phyloP scores from a whole-genome alignment of 2,797 vertebrate genomes.

The Acanthopagrus latus region DNA sequence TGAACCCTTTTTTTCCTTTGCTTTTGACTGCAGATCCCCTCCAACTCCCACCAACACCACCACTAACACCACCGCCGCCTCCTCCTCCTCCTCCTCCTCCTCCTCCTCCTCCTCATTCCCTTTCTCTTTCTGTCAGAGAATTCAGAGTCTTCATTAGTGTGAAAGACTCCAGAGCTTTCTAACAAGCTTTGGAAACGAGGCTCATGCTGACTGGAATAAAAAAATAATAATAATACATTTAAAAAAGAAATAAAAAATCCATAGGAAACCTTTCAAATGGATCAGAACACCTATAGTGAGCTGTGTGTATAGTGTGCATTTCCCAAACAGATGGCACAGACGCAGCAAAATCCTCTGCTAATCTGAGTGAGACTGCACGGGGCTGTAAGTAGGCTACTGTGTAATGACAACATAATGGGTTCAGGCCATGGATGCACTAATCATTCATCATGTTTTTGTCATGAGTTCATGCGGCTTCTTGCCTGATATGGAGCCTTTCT shows the following conservation, averaged over 20 bases:
- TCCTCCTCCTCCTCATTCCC: neutral
- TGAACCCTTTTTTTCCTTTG: neutral
- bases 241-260: neutral
- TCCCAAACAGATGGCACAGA: constrained; percentile 76
- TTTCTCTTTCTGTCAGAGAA: constrained; percentile 2
- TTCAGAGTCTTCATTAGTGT: constrained; percentile 27
- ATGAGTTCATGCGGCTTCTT: neutral
- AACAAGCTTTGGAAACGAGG: constrained; percentile 19
- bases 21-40: constrained; percentile 13
- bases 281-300: constrained; percentile 21
- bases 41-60: constrained; percentile 2
- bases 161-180: constrained; percentile 16
- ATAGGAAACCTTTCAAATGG: constrained; percentile 16
- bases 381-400: constrained; percentile 44
- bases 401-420: constrained; percentile 46
- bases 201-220: constrained; percentile 12
- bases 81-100: too few species aligned
- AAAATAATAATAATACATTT: too few species aligned
- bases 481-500: neutral
- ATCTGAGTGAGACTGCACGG: constrained; percentile 70
- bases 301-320: constrained; percentile 37
- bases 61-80: too few species aligned
- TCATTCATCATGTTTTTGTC: neutral
- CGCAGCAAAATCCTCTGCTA: constrained; percentile 76
- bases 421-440: constrained; percentile 13